These are phyloP conservation scores for Unio delphinus DNA, from an alignment of 2,888 invertebrate genomes.

Conservation along the genomic window DNA sequence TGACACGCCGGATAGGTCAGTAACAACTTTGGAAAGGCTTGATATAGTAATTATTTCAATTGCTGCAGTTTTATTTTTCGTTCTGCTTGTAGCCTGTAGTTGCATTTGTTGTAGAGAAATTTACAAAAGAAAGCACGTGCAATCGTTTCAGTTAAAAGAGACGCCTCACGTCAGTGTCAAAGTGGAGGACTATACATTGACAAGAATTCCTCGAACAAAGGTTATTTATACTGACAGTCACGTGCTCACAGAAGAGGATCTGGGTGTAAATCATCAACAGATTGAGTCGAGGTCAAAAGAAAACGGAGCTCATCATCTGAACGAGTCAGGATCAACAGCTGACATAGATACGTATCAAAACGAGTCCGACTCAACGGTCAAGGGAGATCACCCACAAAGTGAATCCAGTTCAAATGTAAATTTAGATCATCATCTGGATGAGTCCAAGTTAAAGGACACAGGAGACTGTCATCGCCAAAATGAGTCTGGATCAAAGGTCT, in stretches of 20 bases:
- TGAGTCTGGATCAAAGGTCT: no score
- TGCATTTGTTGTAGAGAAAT: slow-evolving; percentile 46
- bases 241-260: slow-evolving; percentile 5
- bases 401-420: no score
- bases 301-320: no score
- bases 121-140: slow-evolving; percentile 43
- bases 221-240: slow-evolving; percentile 43
- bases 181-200: slow-evolving; percentile 54
- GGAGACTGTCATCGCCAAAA: no score
- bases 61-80: slow-evolving; percentile 47
- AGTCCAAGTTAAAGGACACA: no score
- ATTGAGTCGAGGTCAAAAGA: no score
- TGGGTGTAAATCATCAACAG: no score
- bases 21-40: slow-evolving; percentile 30
- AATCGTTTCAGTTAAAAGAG: slow-evolving; percentile 52
- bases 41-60: slow-evolving; percentile 54
- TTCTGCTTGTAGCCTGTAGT: slow-evolving; percentile 41
- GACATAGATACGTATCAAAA: no score
- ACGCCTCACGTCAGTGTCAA: slow-evolving; percentile 48
- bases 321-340: no score
- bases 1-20: slow-evolving; percentile 1
- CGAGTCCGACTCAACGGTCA: no score
- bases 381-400: no score
- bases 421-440: no score
- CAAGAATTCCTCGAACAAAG: slow-evolving; percentile 50